phyloP scores from a whole-genome alignment of 1,140 invertebrate genomes.

The Nautilus pompilius region DNA sequence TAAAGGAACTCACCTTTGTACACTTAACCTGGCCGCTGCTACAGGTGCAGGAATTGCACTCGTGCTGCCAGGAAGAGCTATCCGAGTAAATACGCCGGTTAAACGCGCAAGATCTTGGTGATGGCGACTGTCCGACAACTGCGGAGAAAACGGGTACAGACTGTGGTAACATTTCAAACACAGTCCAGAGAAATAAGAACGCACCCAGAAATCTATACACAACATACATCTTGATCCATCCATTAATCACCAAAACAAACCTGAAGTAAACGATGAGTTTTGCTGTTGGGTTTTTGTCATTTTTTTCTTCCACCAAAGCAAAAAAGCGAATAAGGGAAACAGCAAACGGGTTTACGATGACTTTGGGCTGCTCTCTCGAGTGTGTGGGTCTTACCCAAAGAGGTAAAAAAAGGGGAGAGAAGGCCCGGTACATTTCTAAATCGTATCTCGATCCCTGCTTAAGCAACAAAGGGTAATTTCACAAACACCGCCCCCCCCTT shows the following conservation, averaged over 20 bases:
- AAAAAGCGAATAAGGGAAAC: too few relatives aligned
- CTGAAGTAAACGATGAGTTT: neutral
- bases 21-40: conserved; percentile 71
- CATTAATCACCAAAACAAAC: neutral
- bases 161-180: neutral
- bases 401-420: too few relatives aligned
- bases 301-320: too few relatives aligned
- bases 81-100: conserved; percentile 61
- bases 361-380: too few relatives aligned
- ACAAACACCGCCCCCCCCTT: too few relatives aligned
- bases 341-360: too few relatives aligned
- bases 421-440: too few relatives aligned
- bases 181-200: neutral
- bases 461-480: too few relatives aligned
- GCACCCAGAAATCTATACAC: neutral
- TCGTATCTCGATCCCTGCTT: too few relatives aligned
- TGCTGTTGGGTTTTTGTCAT: too few relatives aligned
- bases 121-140: conserved; percentile 38
- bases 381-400: too few relatives aligned
- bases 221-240: neutral
- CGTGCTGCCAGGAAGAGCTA: conserved; percentile 66
- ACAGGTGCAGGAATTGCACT: conserved; percentile 82
- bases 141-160: conserved; percentile 17
- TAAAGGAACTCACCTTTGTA: conserved; percentile 64
- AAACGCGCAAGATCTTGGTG: conserved; percentile 59